phyloP scores from a whole-genome alignment of 1,140 invertebrate species.

The Drosophila varians region DNA sequence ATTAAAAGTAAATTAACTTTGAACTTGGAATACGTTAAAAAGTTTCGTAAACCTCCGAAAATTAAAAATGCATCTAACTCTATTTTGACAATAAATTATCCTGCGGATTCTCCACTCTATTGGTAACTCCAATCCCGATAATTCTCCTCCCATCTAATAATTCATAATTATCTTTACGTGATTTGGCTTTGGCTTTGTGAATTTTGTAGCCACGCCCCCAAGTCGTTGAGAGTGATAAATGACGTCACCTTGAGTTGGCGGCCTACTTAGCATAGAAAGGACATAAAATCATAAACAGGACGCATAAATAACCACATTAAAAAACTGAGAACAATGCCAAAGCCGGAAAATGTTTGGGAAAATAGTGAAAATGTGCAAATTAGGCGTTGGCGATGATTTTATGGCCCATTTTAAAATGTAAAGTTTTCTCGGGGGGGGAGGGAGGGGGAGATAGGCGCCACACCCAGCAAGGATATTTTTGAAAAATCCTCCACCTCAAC shows the following conservation, averaged over 20 bases:
- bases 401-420: slow-evolving; percentile 63
- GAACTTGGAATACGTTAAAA: too few species aligned
- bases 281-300: slow-evolving; percentile 78
- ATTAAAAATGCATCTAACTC: too few species aligned
- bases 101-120: slow-evolving; percentile 9
- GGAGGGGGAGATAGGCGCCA: slow-evolving; percentile 34
- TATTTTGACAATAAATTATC: too few species aligned
- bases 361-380: slow-evolving; percentile 83
- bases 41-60: too few species aligned
- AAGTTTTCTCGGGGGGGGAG: too few species aligned
- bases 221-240: slow-evolving; percentile 57
- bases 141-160: slow-evolving; percentile 20
- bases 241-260: slow-evolving; percentile 67
- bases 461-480: background rate
- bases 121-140: slow-evolving; percentile 2
- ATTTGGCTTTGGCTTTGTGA: slow-evolving; percentile 5
- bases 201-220: slow-evolving; percentile 34
- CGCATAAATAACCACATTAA: slow-evolving; percentile 73
- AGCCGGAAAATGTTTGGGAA: slow-evolving; percentile 42
- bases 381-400: slow-evolving; percentile 61
- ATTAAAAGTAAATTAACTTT: slow-evolving; percentile 41
- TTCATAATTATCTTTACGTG: slow-evolving; percentile 33
- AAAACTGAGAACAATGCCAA: slow-evolving; percentile 59
- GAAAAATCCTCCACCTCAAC: slow-evolving; percentile 9
- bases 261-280: slow-evolving; percentile 69